Conservation (phyloP, 2,797 vertebrate genomes). For the Takifugu ocellatus region DNA sequence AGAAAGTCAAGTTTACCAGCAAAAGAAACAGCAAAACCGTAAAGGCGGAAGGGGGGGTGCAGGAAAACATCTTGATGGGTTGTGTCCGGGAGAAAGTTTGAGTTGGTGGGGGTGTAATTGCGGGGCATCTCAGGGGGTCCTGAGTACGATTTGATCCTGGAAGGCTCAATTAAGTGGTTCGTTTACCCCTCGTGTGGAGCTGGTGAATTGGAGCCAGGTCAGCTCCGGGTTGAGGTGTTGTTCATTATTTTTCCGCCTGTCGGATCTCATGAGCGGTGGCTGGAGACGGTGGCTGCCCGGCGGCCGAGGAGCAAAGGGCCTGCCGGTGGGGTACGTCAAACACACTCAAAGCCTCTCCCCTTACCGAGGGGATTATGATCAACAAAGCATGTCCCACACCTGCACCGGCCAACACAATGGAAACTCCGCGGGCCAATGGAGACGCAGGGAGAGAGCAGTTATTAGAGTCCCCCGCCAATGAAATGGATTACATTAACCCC, state of each 20-base stretch:
- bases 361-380: conserved; percentile 87
- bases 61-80: conserved; percentile 52
- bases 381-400: conserved; percentile 95
- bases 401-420: conserved; percentile 81
- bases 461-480: conserved; percentile 66
- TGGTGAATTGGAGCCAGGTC: conserved; percentile 88
- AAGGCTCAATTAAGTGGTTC: conserved; percentile 90
- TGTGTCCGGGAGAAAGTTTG: conserved; percentile 27
- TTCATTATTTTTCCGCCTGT: conserved; percentile 99
- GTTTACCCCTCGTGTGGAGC: conserved; percentile 87
- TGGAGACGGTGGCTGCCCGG: conserved; percentile 85
- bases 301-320: conserved; percentile 84
- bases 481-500: conserved; percentile 73
- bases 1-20: too few species aligned
- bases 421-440: conserved; percentile 71
- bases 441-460: conserved; percentile 57
- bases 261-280: conserved; percentile 89
- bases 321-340: conserved; percentile 95
- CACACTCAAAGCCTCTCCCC: conserved; percentile 88
- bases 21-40: background rate
- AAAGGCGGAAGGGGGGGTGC: background rate
- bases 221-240: conserved; percentile 94
- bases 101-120: conserved; percentile 8
- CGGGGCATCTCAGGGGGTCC: conserved; percentile 26
- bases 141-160: conserved; percentile 79